Conservation (phyloP, 2,113 vertebrate species). For the Hemiprocne comata region DNA sequence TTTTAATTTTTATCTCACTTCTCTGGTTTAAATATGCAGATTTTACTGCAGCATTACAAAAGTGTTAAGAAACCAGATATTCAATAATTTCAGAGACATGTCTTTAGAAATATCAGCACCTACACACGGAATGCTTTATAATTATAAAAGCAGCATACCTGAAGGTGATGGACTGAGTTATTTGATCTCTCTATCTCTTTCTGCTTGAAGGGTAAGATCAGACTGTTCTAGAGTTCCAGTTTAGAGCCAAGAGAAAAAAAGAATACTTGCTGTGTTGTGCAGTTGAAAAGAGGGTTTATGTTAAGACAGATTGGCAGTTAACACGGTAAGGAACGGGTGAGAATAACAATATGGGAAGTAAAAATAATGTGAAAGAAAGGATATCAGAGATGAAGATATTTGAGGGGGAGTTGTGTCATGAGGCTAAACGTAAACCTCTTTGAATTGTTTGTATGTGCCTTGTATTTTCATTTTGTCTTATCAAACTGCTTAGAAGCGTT, state of each 20-base stretch:
- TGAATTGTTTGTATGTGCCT: background rate
- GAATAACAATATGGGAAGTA: background rate
- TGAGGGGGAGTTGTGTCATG: background rate
- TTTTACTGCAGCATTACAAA: background rate
- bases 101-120: background rate
- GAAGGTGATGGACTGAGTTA: background rate
- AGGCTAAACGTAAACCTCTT: background rate
- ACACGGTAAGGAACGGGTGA: background rate
- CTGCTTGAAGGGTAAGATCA: background rate
- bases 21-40: background rate
- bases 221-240: background rate
- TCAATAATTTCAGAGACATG: background rate
- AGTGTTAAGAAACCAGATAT: background rate
- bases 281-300: constrained; percentile 17
- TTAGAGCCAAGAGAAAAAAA: background rate
- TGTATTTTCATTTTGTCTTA: background rate
- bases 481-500: background rate
- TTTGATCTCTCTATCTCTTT: constrained; percentile 15
- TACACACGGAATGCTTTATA: background rate
- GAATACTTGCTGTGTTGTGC: background rate
- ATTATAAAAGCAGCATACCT: background rate
- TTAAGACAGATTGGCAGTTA: background rate
- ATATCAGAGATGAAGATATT: background rate
- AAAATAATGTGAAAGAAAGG: background rate
- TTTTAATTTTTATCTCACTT: background rate